Evolutionary conservation across 1,140 invertebrate species (phyloP).

Genomic region (Acromyrmex echinatior): DNA sequence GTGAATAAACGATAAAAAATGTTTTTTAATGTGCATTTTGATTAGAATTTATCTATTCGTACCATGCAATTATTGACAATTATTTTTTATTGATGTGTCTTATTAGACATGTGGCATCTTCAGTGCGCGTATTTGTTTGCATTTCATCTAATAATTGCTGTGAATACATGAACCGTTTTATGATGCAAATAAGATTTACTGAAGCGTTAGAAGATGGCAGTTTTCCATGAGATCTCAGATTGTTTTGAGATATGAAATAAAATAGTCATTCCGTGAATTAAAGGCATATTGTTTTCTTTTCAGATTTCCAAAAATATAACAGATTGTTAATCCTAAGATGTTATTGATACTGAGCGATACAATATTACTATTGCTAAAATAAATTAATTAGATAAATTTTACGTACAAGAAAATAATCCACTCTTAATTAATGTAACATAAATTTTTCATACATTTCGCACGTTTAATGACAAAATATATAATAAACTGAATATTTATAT

Average conservation of each 20-base stretch:
- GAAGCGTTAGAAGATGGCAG: slow-evolving; percentile 78
- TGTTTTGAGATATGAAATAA: slow-evolving; percentile 62
- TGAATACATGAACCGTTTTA: background rate
- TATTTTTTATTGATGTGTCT: background rate
- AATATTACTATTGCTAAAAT: no score
- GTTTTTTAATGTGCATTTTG: background rate
- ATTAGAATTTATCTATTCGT: slow-evolving; percentile 16
- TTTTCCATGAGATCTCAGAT: slow-evolving; percentile 35
- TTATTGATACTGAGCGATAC: no score
- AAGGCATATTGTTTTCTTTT: background rate
- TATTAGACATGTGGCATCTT: background rate
- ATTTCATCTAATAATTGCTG: background rate
- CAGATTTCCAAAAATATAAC: background rate
- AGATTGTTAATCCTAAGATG: background rate
- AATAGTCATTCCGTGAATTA: slow-evolving; percentile 53
- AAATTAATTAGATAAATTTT: no score
- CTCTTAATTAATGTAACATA: no score
- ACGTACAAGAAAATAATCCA: no score
- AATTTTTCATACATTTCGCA: no score
- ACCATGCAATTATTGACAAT: slow-evolving; percentile 25
- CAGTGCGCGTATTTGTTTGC: background rate
- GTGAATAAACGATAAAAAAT: slow-evolving; percentile 26
- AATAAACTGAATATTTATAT: no score
- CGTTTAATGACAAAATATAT: no score
- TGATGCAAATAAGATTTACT: slow-evolving; percentile 74